Evolutionary conservation across 1,140 invertebrate genomes (phyloP).

Genomic region (Conus ventricosus): DNA sequence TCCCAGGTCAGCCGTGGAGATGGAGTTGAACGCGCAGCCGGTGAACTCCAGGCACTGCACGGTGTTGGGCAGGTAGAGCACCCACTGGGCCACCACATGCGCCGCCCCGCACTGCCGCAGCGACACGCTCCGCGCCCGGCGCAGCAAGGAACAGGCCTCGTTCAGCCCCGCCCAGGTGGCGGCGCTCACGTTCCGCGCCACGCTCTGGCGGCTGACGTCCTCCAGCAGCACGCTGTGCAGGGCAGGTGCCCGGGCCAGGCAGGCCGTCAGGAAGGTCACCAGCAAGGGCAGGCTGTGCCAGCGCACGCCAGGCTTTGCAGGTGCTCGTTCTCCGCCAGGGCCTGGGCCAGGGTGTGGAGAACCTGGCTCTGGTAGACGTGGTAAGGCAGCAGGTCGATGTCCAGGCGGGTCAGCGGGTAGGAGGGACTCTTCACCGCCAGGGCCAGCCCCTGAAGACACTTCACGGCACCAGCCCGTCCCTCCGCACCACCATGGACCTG

Average conservation of each 20-base stretch:
- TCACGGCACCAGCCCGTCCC: constrained; percentile 49
- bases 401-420: constrained; percentile 50
- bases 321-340: constrained; percentile 34
- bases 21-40: constrained; percentile 58
- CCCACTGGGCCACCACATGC: constrained; percentile 55
- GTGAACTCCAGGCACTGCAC: constrained; percentile 54
- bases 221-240: constrained; percentile 49
- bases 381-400: constrained; percentile 51
- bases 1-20: constrained; percentile 57
- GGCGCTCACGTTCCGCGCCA: constrained; percentile 3
- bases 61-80: constrained; percentile 56
- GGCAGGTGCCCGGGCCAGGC: constrained; percentile 38
- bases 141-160: constrained; percentile 54
- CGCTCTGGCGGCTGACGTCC: background rate
- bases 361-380: constrained; percentile 48
- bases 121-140: constrained; percentile 44
- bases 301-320: constrained; percentile 49
- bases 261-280: constrained; percentile 51
- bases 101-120: constrained; percentile 49
- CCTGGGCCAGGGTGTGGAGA: constrained; percentile 42
- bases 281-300: constrained; percentile 54
- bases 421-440: constrained; percentile 28
- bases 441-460: constrained; percentile 50
- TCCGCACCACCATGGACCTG: constrained; percentile 38
- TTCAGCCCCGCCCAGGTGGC: constrained; percentile 57